Base-by-base conservation (phyloP, 2,113 vertebrate species). In the Corydoras maculifer region DNA sequence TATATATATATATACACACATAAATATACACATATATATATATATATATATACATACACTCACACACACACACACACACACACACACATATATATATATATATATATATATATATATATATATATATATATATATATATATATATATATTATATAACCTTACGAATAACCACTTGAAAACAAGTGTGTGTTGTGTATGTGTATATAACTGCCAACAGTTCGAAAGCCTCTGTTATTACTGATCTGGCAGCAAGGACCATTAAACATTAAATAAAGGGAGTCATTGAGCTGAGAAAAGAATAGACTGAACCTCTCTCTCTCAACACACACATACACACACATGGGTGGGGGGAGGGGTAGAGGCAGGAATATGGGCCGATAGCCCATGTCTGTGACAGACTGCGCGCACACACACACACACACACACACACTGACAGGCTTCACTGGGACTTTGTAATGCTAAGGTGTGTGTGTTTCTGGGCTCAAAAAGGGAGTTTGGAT, bases 251-350 rank as follows among this genome's bases (percentile, higher is more conserved):
- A 43, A 53, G 25, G 7, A 65, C 62, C 49, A 25, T 71, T 59
- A 66, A n/a, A 54, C 51, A 58, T 48, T 71, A 73, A 73, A 77
- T 67, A 69, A 62, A 68, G 65, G 2, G 58, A 68, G 70, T 58
- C 31, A 57, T 50, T 53, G n/a, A 14, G 7, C 10, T 62, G 30
- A 72, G 64, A 72, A 59, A 65, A 54, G 68, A 58, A 32, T 57
- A 65, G 31, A 10, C 18, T 29, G 53, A 58, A 54, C 12, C 9
- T n/a, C 43, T 29, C 31, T 62, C 30, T 35, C 62, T 43, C 9
- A 35, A 11, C 64, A 30, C 64, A 11, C 64, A 11, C 65, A 58
- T 32, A 43, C 65, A 59, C 67, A 60, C 68, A 31, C 35, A 69
- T 48, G 35, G 29, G 31, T 43, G 18, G 18, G 18, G 18, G 18